phyloP scores from a whole-genome alignment of 2,888 invertebrate genomes.

The Xanthostigma xanthostigma region DNA sequence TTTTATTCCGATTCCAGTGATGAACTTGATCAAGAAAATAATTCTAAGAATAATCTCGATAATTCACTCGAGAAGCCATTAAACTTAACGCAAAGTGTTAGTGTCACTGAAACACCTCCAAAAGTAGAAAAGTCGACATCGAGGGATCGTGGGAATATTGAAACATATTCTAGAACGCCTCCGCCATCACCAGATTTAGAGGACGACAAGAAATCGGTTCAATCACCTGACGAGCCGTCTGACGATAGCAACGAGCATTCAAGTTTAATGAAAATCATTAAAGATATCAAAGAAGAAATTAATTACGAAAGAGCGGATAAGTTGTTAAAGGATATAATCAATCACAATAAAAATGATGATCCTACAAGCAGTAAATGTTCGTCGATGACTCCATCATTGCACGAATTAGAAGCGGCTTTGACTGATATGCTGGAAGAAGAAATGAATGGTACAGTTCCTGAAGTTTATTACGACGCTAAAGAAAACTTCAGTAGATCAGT shows the following conservation, averaged over 20 bases:
- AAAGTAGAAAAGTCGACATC: not conserved
- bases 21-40: slow-evolving; percentile 20
- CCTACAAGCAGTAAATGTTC: slow-evolving; percentile 18
- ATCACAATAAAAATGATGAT: no score
- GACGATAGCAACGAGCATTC: slow-evolving; percentile 24
- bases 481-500: no score
- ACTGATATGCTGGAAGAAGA: slow-evolving; percentile 25
- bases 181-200: slow-evolving; percentile 19
- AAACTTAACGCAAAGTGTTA: no score
- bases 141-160: slow-evolving; percentile 5
- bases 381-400: slow-evolving; percentile 26
- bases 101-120: slow-evolving; percentile 3
- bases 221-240: not conserved
- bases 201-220: slow-evolving; percentile 6
- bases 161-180: slow-evolving; percentile 15
- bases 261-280: slow-evolving; percentile 25
- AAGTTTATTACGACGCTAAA: no score
- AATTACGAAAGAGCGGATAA: not conserved
- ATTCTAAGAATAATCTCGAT: no score
- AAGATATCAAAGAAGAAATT: slow-evolving; percentile 13
- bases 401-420: slow-evolving; percentile 24
- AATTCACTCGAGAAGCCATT: no score
- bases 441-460: no score
- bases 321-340: no score
- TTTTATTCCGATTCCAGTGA: slow-evolving; percentile 14